Conservation (phyloP, 2,113 vertebrate species). For the Toxotes chatareus region DNA sequence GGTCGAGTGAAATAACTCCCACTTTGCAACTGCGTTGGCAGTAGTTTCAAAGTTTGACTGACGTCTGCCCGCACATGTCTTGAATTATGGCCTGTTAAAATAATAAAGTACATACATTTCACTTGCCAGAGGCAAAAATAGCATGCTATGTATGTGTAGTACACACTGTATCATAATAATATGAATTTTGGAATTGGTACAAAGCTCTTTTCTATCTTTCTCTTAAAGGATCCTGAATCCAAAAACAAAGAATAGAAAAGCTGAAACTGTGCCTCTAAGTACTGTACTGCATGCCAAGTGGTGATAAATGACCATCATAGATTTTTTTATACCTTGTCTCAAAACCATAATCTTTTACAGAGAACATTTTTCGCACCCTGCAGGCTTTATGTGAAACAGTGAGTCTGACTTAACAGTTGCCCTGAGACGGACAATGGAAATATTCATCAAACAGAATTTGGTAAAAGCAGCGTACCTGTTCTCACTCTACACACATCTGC, state of each 20-base stretch:
- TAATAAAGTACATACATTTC: not conserved
- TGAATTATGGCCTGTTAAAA: not conserved
- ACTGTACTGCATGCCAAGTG: not conserved
- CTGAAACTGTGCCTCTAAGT: not conserved
- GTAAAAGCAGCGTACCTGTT: not conserved
- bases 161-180: not conserved
- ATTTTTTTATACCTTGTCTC: conserved; percentile 5
- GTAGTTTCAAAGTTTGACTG: not conserved
- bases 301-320: not conserved
- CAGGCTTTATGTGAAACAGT: conserved; percentile 16
- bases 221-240: not conserved
- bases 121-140: not conserved
- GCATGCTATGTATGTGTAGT: not conserved
- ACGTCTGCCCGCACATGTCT: not conserved
- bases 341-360: conserved; percentile 15
- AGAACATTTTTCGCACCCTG: not conserved
- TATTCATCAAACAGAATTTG: conserved; percentile 26
- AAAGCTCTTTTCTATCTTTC: not conserved
- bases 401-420: conserved; percentile 25
- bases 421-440: not conserved
- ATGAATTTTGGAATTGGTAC: not conserved
- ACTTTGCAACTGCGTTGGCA: not conserved
- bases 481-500: not conserved
- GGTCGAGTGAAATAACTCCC: not conserved
- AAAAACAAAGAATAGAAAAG: not conserved